A percentile compares a stretch with the other conserved stretches of the same genome.
phyloP scores from a whole-genome alignment of 2,888 invertebrate genomes.

The Coecobrya sp. region DNA sequence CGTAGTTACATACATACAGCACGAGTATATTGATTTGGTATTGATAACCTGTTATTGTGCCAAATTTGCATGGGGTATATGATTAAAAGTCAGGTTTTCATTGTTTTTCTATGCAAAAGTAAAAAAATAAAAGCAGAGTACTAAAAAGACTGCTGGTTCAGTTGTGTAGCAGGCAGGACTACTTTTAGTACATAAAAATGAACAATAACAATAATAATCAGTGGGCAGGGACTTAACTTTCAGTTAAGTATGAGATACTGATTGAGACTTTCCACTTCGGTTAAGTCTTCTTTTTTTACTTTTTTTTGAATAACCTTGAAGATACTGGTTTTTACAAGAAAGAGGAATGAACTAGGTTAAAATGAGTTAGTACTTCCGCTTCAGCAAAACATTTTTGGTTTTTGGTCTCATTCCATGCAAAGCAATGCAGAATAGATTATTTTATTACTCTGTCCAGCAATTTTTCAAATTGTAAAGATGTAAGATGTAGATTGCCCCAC shows the following conservation, averaged over 20 bases:
- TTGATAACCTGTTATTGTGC: constrained; percentile 56
- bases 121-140: neutral
- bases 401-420: neutral
- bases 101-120: constrained; percentile 14
- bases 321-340: constrained; percentile 54
- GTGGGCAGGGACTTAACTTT: neutral
- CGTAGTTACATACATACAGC: constrained; percentile 9
- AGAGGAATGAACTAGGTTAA: constrained; percentile 75
- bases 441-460: neutral
- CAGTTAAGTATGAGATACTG: neutral
- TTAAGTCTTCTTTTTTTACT: neutral
- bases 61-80: constrained; percentile 46
- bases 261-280: constrained; percentile 15
- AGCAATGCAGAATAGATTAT: neutral
- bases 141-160: neutral
- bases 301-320: constrained; percentile 63
- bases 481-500: too few species aligned
- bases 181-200: constrained; percentile 27
- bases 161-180: neutral
- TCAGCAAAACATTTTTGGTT: neutral
- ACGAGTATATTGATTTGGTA: constrained; percentile 52
- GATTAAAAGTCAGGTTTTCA: constrained; percentile 44
- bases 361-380: constrained; percentile 64
- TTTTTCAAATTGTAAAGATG: too few species aligned
- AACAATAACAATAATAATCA: neutral